Percentiles rank a stretch among this genome's conserved stretches.
Conservation (phyloP, 2,113 vertebrate species). For the Meles meles region DNA sequence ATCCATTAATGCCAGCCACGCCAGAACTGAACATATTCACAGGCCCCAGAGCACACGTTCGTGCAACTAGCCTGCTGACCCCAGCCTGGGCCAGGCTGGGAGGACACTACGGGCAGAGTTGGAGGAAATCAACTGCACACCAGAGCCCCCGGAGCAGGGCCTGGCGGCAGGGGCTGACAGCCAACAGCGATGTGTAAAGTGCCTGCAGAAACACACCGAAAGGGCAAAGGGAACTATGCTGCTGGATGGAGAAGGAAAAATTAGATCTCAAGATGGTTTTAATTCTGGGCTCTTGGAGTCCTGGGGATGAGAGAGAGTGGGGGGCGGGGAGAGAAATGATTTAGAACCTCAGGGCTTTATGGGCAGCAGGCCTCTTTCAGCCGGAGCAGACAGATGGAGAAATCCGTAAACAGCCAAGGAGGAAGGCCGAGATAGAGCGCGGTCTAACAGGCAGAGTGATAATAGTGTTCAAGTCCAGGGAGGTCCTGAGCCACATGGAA, state of each 20-base stretch:
- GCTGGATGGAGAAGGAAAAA: conserved; percentile 18
- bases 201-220: not conserved
- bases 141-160: not conserved
- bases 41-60: not conserved
- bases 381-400: conserved; percentile 58
- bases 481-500: conserved; percentile 54
- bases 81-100: not conserved
- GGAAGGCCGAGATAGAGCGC: conserved; percentile 19
- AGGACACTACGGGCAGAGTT: not conserved
- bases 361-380: conserved; percentile 25
- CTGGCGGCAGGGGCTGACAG: not conserved
- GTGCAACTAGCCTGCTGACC: not conserved
- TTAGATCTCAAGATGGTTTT: conserved; percentile 64
- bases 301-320: not conserved
- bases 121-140: not conserved
- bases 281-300: conserved; percentile 31
- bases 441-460: conserved; percentile 28
- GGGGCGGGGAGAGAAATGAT: not conserved
- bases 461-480: conserved; percentile 14
- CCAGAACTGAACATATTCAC: not conserved
- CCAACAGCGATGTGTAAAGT: not conserved
- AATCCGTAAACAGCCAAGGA: conserved; percentile 53
- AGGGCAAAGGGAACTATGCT: not conserved
- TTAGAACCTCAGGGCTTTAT: conserved; percentile 46
- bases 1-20: not conserved